These are phyloP conservation scores for Albula goreensis DNA, from an alignment of 2,113 vertebrate genomes.

Conservation along the genomic window DNA sequence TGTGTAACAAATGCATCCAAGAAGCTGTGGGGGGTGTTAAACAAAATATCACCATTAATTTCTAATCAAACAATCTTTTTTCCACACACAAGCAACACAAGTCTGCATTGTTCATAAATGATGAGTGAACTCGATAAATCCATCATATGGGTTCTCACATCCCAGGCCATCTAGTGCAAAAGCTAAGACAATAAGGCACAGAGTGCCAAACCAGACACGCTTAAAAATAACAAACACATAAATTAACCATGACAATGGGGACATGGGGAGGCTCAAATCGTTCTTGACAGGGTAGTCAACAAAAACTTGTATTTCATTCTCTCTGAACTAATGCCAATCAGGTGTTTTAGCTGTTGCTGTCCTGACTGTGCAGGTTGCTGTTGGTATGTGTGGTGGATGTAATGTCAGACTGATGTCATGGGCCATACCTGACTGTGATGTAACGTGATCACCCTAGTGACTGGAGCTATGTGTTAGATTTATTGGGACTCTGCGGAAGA, in stretches of 20 bases:
- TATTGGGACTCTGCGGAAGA: not conserved
- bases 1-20: not conserved
- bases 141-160: slow-evolving; percentile 22
- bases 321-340: not conserved
- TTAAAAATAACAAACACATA: slow-evolving; percentile 34
- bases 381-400: not conserved
- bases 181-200: slow-evolving; percentile 2
- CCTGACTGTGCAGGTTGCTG: not conserved
- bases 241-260: slow-evolving; percentile 26
- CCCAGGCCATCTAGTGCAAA: slow-evolving; percentile 22
- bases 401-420: not conserved
- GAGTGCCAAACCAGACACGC: slow-evolving; percentile 26
- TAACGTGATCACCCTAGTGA: not conserved
- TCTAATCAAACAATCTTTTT: slow-evolving; percentile 4
- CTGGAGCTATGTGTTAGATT: not conserved
- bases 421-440: not conserved
- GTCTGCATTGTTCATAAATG: slow-evolving; percentile 31
- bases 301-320: not conserved
- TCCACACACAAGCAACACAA: not conserved
- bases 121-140: slow-evolving; percentile 28
- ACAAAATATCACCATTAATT: not conserved
- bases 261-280: slow-evolving; percentile 14
- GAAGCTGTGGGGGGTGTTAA: not conserved
- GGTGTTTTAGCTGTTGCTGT: not conserved
- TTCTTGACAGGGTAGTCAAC: not conserved